A percentile compares a stretch with the other conserved stretches of the same genome.
Evolutionary conservation across 2,797 vertebrate genomes (phyloP).

Genomic region (Brachyalestes nurse): DNA sequence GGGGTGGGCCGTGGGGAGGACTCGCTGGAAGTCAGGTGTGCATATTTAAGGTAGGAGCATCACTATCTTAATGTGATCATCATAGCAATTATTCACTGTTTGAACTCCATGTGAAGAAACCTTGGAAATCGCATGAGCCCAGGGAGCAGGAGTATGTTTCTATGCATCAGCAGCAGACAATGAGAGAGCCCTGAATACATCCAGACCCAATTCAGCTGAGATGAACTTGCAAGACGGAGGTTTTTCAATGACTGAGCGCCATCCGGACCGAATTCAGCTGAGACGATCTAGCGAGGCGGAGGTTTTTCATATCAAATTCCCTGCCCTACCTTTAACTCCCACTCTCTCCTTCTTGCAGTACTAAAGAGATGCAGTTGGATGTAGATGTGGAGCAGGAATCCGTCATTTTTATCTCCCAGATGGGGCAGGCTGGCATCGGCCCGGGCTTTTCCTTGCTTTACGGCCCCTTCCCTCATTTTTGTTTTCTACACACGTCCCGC

Average conservation of each 20-base stretch:
- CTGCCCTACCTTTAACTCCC: constrained; percentile 64
- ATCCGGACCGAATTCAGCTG: constrained; percentile 66
- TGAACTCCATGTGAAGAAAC: constrained; percentile 73
- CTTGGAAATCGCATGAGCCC: constrained; percentile 72
- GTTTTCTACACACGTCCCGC: constrained; percentile 73
- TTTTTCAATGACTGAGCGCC: constrained; percentile 44
- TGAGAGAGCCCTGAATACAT: constrained; percentile 44
- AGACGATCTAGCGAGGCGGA: constrained; percentile 70
- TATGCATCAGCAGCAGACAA: constrained; percentile 55
- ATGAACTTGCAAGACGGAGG: constrained; percentile 64
- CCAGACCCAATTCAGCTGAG: constrained; percentile 68
- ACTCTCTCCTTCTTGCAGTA: constrained; percentile 70
- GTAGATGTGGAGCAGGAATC: constrained; percentile 78
- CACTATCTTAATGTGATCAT: constrained; percentile 74
- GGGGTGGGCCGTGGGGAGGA: constrained; percentile 74
- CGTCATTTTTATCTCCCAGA: constrained; percentile 82
- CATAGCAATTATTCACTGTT: constrained; percentile 82
- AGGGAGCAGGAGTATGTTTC: constrained; percentile 68
- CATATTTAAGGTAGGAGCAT: constrained; percentile 74
- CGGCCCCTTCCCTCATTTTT: constrained; percentile 73
- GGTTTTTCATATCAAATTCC: constrained; percentile 63
- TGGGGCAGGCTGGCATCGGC: constrained; percentile 71
- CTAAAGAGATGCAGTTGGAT: constrained; percentile 78
- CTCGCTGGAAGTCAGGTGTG: constrained; percentile 81
- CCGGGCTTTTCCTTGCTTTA: constrained; percentile 74